Base-by-base conservation (phyloP, 2,888 invertebrate species). In the Dasypogon diadema region DNA sequence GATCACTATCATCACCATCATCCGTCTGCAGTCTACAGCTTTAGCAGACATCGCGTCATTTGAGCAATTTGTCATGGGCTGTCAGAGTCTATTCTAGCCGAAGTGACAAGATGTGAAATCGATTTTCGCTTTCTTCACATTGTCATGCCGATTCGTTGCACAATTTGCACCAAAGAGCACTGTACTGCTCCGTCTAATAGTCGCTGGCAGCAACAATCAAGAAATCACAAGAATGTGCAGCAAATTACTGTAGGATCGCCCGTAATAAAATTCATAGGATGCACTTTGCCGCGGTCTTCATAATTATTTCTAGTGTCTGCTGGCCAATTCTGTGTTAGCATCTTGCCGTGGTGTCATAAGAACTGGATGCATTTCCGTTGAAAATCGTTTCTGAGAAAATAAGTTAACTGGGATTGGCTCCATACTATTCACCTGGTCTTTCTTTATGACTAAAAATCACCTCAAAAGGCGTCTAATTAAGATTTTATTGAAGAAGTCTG, bases 91-190 rank as follows among this genome's bases (percentile, higher is more conserved):
- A 65, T 65, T 76, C 73, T 76, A 73, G 76, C 65, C 24, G 58
- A 58, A 73, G 65, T 76, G 76, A 76, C 76, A 76, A 76, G 76
- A 76, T 73, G 76, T 76, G 76, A 76, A 76, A 76, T 76, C 76
- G 76, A 76, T 76, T 76, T 76, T 73, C 73, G 76, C 76, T 76
- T 76, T 73, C 76, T 63, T 76, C 76, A 73, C 76, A 73, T 76
- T 76, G 76, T 76, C 76, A 76, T 48, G 76, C 55, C 63, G 65
- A 76, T 76, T 76, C 73, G 63, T 65, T 37, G 42, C 54, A 65
- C 75, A 65, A 51, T 51, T 42, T 18, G 18, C 21, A 6, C 18
- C 21, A 14, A 21, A 6, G 2, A 37, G 18, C 51, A 51, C 2
- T 12, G 51, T 18, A 51, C 16, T n/a, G 2, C 6, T 51, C 21